Evolutionary conservation across 2,797 vertebrate species (phyloP).

Genomic region (Heliangelus exortis): DNA sequence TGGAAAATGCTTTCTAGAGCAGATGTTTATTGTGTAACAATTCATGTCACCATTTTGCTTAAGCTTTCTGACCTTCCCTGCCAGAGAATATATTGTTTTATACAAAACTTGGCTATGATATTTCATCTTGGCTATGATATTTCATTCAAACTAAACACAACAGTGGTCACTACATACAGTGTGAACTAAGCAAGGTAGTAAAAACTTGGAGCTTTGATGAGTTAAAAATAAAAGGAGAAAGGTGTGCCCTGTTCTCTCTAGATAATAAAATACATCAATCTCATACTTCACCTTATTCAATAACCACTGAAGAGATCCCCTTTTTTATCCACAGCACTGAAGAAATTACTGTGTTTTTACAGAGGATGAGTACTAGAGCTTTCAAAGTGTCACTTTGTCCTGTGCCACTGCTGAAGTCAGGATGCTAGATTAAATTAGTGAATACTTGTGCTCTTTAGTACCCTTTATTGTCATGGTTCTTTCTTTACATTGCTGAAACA

Average conservation of each 20-base stretch:
- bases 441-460: not conserved
- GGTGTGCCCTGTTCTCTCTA: accelerated
- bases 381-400: not conserved
- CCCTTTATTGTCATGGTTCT: not conserved
- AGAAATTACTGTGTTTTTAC: not conserved
- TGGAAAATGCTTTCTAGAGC: not conserved
- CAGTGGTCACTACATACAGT: not conserved
- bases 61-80: not conserved
- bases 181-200: not conserved
- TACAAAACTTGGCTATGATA: not conserved
- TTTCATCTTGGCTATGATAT: not conserved
- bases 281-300: not conserved
- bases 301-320: not conserved
- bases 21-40: not conserved
- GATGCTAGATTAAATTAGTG: not conserved
- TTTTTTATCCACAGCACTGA: not conserved
- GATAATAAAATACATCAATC: not conserved
- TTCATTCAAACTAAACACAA: not conserved
- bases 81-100: not conserved
- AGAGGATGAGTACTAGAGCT: not conserved
- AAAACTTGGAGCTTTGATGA: not conserved
- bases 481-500: not conserved
- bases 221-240: not conserved
- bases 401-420: not conserved
- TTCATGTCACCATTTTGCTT: not conserved